Base-by-base conservation (phyloP, 2,888 invertebrate genomes). In the Synergus itoensis region DNA sequence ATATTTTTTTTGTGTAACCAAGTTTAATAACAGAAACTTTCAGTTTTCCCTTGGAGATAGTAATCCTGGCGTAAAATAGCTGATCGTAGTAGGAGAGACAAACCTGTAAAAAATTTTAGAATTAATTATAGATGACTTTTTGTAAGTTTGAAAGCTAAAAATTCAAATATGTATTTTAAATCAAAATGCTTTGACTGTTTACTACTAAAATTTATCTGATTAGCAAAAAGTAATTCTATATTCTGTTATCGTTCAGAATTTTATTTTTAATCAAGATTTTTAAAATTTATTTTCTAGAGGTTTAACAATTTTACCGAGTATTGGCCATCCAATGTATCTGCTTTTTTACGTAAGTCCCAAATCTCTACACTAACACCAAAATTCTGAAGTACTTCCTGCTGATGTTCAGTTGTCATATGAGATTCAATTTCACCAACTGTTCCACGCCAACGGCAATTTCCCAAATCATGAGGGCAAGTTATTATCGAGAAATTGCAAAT, bases 311-410 rank as follows among this genome's bases (percentile, higher is more conserved):
- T 79, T 82, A 88, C 87, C 82, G 85, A 84, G 78, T 87, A 87
- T 60, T 84, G 84, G 43, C 85, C 84, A 45, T 81, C 80, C 21
- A 76, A 79, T 21, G 77, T 78, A 63, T 63, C 36, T 7, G 83
- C 77, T 76, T 86, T 86, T 75, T 83, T 57, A 12, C 84, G 82
- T 65, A 88, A 87, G 18, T 81, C 83, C 60, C 85, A 77, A 43
- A 89, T 86, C 77, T 87, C 84, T 0, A 89, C 82, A 11, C 83
- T 80, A n/a, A 89, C 81, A 4, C 82, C 85, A 53, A 81, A 79
- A 45, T 86, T 84, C 36, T 82, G 76, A 5, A 86, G 79, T 0
- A 87, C 82, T 45, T 81, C 76, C 8, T 89, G 77, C 14, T 82
- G 78, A 79, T 89, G 89, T 0, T n/a, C 78, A 28, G 76, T 78